These are phyloP conservation scores for Heloderma charlesbogerti DNA, from an alignment of 2,113 vertebrate species.

Conservation along the genomic window DNA sequence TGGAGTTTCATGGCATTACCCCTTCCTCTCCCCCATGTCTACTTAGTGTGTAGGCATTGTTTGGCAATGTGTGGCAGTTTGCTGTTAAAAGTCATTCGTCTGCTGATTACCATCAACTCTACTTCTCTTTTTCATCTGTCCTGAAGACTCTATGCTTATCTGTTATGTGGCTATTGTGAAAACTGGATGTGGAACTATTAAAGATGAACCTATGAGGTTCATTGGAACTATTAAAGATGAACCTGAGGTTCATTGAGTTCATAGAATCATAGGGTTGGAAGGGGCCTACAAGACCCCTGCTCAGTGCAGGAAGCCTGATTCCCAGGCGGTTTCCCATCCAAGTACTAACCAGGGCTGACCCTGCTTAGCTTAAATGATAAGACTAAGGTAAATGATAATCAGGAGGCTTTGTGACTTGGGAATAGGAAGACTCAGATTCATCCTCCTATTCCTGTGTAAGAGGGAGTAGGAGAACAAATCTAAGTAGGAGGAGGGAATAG, in stretches of 20 bases:
- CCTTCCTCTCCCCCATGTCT: not conserved
- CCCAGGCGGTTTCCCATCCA: no score
- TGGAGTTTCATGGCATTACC: not conserved
- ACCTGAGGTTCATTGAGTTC: no score
- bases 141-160: not conserved
- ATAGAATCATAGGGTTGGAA: no score
- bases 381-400: not conserved
- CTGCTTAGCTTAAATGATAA: no score
- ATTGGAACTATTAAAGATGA: no score
- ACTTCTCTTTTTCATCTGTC: not conserved
- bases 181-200: not conserved
- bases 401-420: not conserved
- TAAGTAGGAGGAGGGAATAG: no score
- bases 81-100: not conserved
- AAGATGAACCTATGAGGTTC: not conserved
- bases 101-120: not conserved
- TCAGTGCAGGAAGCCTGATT: no score
- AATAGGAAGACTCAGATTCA: no score
- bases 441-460: no score
- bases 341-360: no score
- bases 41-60: not conserved
- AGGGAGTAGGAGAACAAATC: no score
- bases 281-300: no score
- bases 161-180: not conserved
- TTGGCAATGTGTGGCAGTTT: not conserved